A percentile compares a stretch with the other conserved stretches of the same genome.
Evolutionary conservation across 2,888 invertebrate genomes (phyloP).

Genomic region (Microplitis manilae): DNA sequence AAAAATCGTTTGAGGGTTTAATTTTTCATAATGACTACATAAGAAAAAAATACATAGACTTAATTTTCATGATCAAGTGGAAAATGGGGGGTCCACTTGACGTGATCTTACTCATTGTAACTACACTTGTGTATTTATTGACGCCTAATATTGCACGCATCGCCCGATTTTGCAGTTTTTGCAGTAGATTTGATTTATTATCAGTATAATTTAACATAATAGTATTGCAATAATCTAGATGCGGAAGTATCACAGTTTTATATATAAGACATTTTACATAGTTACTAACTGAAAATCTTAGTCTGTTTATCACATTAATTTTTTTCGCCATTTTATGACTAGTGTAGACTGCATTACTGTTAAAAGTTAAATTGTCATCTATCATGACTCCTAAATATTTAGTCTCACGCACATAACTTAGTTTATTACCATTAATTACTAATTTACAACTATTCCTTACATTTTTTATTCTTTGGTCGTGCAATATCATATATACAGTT

Average conservation of each 20-base stretch:
- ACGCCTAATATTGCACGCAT: background rate
- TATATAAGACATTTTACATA: slow-evolving; percentile 2
- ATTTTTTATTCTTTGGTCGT: background rate
- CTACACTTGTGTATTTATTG: slow-evolving; percentile 6
- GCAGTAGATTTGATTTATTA: background rate
- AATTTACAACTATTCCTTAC: background rate
- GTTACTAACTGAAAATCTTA: background rate
- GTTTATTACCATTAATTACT: background rate
- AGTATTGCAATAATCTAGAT: background rate
- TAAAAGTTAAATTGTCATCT: background rate
- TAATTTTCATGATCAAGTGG: too few relatives aligned
- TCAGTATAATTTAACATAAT: slow-evolving; percentile 9
- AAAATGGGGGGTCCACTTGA: too few relatives aligned
- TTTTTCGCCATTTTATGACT: background rate
- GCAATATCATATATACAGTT: slow-evolving; percentile 9
- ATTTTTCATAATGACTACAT: too few relatives aligned
- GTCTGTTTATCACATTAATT: background rate
- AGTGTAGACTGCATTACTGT: background rate
- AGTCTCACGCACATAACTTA: background rate
- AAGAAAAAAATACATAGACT: too few relatives aligned
- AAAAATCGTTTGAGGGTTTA: too few relatives aligned
- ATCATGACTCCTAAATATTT: background rate
- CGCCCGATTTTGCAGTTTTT: slow-evolving; percentile 19
- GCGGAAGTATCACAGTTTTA: background rate
- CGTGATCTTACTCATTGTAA: too few relatives aligned